Percentiles rank a stretch among this genome's conserved stretches.
Conservation (phyloP, 2,888 invertebrate species). For the Tiliacea aurago region DNA sequence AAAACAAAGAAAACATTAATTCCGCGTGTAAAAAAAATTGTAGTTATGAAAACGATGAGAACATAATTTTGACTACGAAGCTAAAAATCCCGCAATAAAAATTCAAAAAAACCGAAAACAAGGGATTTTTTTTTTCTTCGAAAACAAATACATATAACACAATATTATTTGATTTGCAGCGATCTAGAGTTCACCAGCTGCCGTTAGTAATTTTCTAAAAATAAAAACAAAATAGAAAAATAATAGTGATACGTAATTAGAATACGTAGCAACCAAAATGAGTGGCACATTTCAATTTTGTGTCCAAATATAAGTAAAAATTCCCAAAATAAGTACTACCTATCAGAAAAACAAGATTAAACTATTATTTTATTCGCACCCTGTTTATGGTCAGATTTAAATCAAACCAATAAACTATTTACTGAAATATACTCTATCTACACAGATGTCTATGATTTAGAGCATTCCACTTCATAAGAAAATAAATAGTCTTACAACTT, state of each 20-base stretch:
- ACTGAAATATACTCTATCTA: conserved; percentile 14
- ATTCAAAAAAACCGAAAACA: conserved; percentile 40
- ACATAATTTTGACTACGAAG: conserved; percentile 59
- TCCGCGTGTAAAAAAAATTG: conserved; percentile 41
- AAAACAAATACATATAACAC: conserved; percentile 33
- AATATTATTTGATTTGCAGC: conserved; percentile 45
- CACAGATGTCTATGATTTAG: neutral
- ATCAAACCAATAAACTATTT: conserved; percentile 20
- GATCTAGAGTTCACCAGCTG: conserved; percentile 46
- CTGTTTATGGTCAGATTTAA: conserved; percentile 20
- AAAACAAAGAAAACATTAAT: conserved; percentile 5
- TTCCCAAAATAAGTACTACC: conserved; percentile 59
- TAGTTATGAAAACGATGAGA: conserved; percentile 59
- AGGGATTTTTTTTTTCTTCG: conserved; percentile 16
- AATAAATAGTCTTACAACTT: conserved; percentile 58
- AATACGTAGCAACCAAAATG: conserved; percentile 43
- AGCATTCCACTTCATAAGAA: conserved; percentile 23
- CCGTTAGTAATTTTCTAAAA: conserved; percentile 50
- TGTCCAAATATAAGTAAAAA: conserved; percentile 39
- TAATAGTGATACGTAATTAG: conserved; percentile 23
- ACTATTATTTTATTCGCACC: conserved; percentile 50
- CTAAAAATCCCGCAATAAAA: conserved; percentile 47
- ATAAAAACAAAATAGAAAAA: conserved; percentile 29
- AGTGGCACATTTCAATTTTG: conserved; percentile 33
- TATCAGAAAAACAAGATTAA: conserved; percentile 40